Evolutionary conservation across 35 echinoderm and acorn worm genomes (phyloP), one percentile per base, ranked within the genome.

Genomic region (Hemicentrotus pulcherrimus): DNA sequence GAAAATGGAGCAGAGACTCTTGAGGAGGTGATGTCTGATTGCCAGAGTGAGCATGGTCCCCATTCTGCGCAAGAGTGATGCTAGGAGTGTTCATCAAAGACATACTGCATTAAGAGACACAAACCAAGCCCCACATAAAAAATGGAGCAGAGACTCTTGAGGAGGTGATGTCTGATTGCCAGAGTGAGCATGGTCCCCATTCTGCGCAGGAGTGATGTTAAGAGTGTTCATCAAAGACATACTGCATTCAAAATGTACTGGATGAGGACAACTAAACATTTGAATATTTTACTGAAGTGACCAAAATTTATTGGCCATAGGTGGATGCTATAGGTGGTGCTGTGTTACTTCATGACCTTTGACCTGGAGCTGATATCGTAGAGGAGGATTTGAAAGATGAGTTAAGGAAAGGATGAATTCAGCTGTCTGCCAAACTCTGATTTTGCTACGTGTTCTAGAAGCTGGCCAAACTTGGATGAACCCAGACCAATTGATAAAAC

Each of bases 91-190:
- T n/a, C 0, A 28, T 78, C 22, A 78, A 78, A 71, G 61, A 71
- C 16, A 71, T 71, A 19, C 61, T 71, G 16, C 22, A 1, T 19
- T 71, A 0, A 19, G 45, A 47, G 91, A 58, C 91, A 58, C 16
- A 93, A 93, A n/a, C 91, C 91, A 2, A 93, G 91, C 48, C 91
- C 91, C 15, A 93, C 91, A 55, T 93, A 58, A 32, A n/a, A n/a
- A n/a, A 78, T 18, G 28, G 19, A 4, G 5, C 2, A 78, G 65
- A 78, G 22, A n/a, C 19, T 24, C 65, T n/a, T 78, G 28, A 78
- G n/a, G 65, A 78, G 28, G 22, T 8, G 24, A 5, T 5, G 65
- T n/a, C 65, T 28, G 22, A 78, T n/a, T n/a, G 65, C 65, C 24
- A 78, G 16, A 70, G 18, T n/a, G 65, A 78, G 19, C 19, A 78